These are phyloP conservation scores for Omphaloscelis lunosa DNA, from an alignment of 2,888 invertebrate genomes.

Conservation along the genomic window DNA sequence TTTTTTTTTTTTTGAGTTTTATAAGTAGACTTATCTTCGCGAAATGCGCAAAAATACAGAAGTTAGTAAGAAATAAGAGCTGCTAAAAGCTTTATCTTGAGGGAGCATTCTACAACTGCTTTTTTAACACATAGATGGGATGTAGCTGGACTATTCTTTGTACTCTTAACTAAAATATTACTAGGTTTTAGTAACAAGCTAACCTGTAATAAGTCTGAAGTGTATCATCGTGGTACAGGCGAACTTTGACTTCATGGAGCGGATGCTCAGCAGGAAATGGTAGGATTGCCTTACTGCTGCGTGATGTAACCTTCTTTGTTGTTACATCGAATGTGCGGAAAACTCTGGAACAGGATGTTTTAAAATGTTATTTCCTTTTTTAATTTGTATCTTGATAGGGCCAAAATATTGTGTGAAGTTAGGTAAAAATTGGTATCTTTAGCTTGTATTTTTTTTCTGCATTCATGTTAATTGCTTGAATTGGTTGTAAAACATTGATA, in stretches of 20 bases:
- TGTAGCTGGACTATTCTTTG: not conserved
- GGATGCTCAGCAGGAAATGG: constrained; percentile 90
- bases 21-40: not conserved
- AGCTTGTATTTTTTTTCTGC: not conserved
- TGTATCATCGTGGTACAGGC: constrained; percentile 97
- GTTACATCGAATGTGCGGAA: constrained; percentile 93
- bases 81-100: not conserved
- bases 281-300: constrained; percentile 92
- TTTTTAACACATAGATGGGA: not conserved
- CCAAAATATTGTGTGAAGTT: not conserved
- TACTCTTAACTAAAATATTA: not conserved
- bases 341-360: constrained; percentile 83
- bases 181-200: no score
- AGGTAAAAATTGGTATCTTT: not conserved
- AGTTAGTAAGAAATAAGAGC: not conserved
- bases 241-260: constrained; percentile 91
- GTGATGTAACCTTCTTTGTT: constrained; percentile 92
- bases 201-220: constrained; percentile 96
- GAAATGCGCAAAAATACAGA: not conserved
- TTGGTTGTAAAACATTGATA: not conserved
- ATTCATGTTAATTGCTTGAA: not conserved
- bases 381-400: not conserved
- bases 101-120: not conserved
- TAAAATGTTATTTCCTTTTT: not conserved
- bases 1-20: not conserved